Percentiles rank a stretch among this genome's conserved stretches.
These are phyloP conservation scores for Anas platyrhynchos DNA, from an alignment of 2,113 vertebrate species.

Conservation along the genomic window DNA sequence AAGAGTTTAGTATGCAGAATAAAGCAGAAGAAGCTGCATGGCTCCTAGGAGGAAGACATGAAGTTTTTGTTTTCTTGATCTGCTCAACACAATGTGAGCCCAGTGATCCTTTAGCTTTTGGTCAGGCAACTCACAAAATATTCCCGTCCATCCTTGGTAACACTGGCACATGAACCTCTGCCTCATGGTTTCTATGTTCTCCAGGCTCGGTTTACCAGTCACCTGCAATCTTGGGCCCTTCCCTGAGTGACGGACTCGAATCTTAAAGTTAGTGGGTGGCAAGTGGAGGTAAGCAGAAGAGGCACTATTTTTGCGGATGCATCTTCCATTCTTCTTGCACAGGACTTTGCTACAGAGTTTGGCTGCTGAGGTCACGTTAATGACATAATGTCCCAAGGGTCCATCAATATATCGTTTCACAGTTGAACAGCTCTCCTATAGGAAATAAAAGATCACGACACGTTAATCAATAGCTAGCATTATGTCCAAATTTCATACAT, in stretches of 20 bases:
- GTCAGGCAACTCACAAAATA: constrained; percentile 86
- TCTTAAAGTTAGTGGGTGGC: constrained; percentile 80
- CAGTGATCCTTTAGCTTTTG: not conserved
- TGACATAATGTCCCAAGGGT: constrained; percentile 84
- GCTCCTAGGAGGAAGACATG: constrained; percentile 15
- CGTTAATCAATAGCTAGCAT: not conserved
- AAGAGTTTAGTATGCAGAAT: not conserved
- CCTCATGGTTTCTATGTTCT: constrained; percentile 81
- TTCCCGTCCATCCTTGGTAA: constrained; percentile 88
- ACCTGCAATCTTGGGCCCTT: constrained; percentile 72
- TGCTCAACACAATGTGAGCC: not conserved
- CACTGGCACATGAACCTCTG: constrained; percentile 89
- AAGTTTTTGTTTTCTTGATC: constrained; percentile 13
- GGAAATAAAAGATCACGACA: not conserved
- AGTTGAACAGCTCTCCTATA: constrained; percentile 84
- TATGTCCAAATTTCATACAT: not conserved
- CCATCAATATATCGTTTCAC: constrained; percentile 86
- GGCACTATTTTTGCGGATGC: constrained; percentile 81
- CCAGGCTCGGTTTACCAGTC: constrained; percentile 74
- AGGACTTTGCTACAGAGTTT: constrained; percentile 89
- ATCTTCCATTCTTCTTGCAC: constrained; percentile 89
- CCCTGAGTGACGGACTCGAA: constrained; percentile 29
- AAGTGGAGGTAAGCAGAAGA: constrained; percentile 85
- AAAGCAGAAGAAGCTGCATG: constrained; percentile 22
- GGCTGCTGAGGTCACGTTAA: constrained; percentile 90